These are phyloP conservation scores for Drosophila orena DNA, from an alignment of 1,140 invertebrate species.

Conservation along the genomic window DNA sequence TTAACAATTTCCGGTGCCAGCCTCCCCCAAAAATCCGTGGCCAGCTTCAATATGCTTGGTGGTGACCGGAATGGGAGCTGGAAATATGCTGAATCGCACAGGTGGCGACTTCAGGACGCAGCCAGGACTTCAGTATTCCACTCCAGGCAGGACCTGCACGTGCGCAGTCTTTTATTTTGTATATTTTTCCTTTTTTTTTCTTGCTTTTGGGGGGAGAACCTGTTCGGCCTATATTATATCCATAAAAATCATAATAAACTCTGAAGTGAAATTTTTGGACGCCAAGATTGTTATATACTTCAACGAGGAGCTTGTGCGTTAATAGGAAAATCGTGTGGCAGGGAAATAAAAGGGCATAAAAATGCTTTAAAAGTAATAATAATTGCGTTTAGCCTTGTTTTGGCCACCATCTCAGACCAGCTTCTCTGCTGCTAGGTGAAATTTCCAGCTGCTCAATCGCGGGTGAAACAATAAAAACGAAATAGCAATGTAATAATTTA, in stretches of 20 bases:
- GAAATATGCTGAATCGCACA: constrained; percentile 71
- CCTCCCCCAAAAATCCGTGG: background rate
- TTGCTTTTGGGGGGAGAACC: background rate
- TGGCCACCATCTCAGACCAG: constrained; percentile 1
- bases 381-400: constrained; percentile 76
- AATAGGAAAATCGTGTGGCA: constrained; percentile 78
- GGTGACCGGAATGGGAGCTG: constrained; percentile 20
- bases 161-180: constrained; percentile 33
- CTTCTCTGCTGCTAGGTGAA: constrained; percentile 10
- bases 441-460: constrained; percentile 74
- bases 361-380: constrained; percentile 83
- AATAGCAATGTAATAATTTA: constrained; percentile 84
- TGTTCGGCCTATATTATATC: constrained; percentile 66
- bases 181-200: too few relatives aligned
- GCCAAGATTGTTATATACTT: constrained; percentile 53
- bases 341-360: constrained; percentile 78
- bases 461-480: constrained; percentile 84
- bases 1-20: constrained; percentile 75
- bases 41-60: constrained; percentile 37
- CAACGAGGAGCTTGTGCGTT: constrained; percentile 27
- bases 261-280: constrained; percentile 46
- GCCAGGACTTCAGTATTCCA: constrained; percentile 1
- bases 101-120: constrained; percentile 50
- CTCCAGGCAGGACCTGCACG: constrained; percentile 29
- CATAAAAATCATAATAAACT: constrained; percentile 78